These are phyloP conservation scores for Microctenopoma lineatum DNA, from an alignment of 2,797 vertebrate genomes.

Conservation along the genomic window DNA sequence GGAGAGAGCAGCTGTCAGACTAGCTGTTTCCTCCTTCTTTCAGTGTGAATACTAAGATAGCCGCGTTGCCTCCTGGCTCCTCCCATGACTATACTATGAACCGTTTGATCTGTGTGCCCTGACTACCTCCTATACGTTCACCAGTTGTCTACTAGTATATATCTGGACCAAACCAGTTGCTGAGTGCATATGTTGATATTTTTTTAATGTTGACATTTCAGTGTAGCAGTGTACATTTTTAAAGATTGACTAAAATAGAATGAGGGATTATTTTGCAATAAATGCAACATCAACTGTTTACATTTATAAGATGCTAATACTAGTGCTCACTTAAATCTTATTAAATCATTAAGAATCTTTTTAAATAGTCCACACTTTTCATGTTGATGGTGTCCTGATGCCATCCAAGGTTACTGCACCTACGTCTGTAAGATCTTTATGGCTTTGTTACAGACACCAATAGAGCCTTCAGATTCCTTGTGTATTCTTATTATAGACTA, in stretches of 20 bases:
- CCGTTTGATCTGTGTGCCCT: no score
- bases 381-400: slow-evolving; percentile 26
- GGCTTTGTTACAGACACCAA: slow-evolving; percentile 52
- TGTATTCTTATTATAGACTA: slow-evolving; percentile 61
- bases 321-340: neutral
- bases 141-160: no score
- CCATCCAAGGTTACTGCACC: slow-evolving; percentile 31
- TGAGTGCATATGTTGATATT: no score
- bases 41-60: neutral
- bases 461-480: slow-evolving; percentile 48
- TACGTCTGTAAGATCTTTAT: slow-evolving; percentile 37
- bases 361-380: slow-evolving; percentile 5
- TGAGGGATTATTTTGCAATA: neutral
- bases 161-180: neutral
- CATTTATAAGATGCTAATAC: neutral
- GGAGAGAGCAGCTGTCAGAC: no score
- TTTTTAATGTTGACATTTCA: no score
- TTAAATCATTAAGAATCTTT: neutral
- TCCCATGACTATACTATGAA: no score
- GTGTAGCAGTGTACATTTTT: no score
- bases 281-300: neutral
- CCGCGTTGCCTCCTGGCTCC: neutral
- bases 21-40: neutral
- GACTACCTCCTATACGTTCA: no score
- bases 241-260: no score